Base-by-base conservation (phyloP, 2,888 invertebrate species). In the Electrophaes corylata region DNA sequence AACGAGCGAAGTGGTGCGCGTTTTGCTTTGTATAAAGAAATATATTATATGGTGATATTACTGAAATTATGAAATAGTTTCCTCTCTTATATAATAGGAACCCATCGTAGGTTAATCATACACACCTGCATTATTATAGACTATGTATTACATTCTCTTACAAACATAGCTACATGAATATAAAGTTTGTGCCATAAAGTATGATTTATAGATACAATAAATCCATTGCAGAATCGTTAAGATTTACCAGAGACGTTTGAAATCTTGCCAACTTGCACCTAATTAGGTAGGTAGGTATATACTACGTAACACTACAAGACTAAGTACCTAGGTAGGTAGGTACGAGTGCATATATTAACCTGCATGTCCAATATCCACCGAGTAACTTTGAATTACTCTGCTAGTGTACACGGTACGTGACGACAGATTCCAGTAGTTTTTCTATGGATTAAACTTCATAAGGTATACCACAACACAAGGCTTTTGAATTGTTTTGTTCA, bases 131-230 rank as follows among this genome's bases (percentile, higher is more conserved):
- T 64, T 62, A n/a, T 58, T 37, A 23, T 8, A 20, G 20, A 6
- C n/a, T n/a, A n/a, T n/a, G n/a, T n/a, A n/a, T n/a, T n/a, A n/a
- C 48, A 50, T 62, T 64, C 46, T 65, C 64, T 64, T 69, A 73
- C 76, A 74, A 71, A 77, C 77, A 61, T 14, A 14, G 67, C 5
- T 26, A 29, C 26, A 72, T 76, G 71, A 79, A 76, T 72, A 58
- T 65, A 65, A 74, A 78, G 69, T 78, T 75, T 75, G 76, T 78
- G 77, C 71, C 79, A 79, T 78, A 79, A 79, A 79, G 62, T 79
- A 77, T 86, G 85, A 88, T 86, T 86, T 86, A 87, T 74, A 60
- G 63, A 51, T 12, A 76, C 76, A 64, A 86, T 88, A 88, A 88
- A 88, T 88, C 81, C 77, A 75, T 76, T 78, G 73, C 76, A 64